phyloP scores from a whole-genome alignment of 2,797 vertebrate genomes.

The Chanos chanos region DNA sequence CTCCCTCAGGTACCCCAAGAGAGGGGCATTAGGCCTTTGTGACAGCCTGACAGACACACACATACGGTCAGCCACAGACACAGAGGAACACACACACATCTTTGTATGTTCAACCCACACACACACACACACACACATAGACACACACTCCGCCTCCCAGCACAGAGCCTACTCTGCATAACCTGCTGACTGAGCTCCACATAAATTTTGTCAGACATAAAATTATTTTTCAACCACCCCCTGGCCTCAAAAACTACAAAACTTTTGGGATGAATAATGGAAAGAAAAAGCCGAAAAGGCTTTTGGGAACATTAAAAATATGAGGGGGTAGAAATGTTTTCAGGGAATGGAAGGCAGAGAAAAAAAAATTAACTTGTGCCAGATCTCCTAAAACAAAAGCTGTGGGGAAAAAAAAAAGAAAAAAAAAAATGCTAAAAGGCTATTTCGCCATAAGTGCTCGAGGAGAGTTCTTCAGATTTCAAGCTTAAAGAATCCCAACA shows the following conservation, averaged over 20 bases:
- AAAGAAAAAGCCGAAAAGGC: constrained; percentile 66
- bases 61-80: constrained; percentile 39
- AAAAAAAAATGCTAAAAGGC: constrained; percentile 1
- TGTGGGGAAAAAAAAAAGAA: constrained; percentile 6
- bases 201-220: constrained; percentile 65
- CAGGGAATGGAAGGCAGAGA: constrained; percentile 19
- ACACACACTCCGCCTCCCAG: background rate
- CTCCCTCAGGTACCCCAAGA: constrained; percentile 78
- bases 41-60: constrained; percentile 75
- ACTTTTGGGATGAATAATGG: constrained; percentile 78
- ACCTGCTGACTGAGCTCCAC: constrained; percentile 70
- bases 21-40: constrained; percentile 73
- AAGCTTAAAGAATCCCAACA: too few species aligned
- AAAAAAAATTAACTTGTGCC: constrained; percentile 5
- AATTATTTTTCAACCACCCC: constrained; percentile 67
- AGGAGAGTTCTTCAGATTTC: constrained; percentile 23
- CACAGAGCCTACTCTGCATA: constrained; percentile 67
- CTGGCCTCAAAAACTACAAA: constrained; percentile 67
- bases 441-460: constrained; percentile 9
- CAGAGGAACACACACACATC: constrained; percentile 22
- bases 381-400: constrained; percentile 25
- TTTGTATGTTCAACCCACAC: too few species aligned
- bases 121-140: constrained; percentile 11
- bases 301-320: constrained; percentile 44
- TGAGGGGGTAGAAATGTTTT: constrained; percentile 34